Evolutionary conservation across 2,888 invertebrate genomes (phyloP), one percentile per base, ranked within the genome.

Genomic region (Vandiemenella viatica): DNA sequence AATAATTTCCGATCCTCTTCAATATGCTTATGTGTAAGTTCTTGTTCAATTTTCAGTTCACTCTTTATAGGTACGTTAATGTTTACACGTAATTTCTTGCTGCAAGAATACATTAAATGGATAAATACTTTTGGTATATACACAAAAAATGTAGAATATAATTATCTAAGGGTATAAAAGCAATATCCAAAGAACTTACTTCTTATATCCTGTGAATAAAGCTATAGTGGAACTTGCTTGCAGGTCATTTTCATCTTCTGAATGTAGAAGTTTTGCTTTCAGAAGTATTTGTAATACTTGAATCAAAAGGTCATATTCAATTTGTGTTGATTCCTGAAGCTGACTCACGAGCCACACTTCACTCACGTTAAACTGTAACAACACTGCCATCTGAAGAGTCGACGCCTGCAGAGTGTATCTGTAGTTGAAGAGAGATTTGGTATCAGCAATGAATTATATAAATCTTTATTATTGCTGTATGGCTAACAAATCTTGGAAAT

Each of bases 331-430:
- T 55, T 89, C 88, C 45, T 81, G 80, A 44, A 97, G 68, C 66
- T 96, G 92, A 48, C 84, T 80, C 37, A 96, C 79, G 13, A 83
- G 86, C 79, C 89, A 93, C 46, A 79, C 75, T 8, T 83, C 84
- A 62, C 84, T 80, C 53, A 83, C 83, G 67, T 99, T 99, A 70
- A 87, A 99, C 69, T 95, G 92, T 50, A 98, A 71, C 42, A 99
- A 72, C 46, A 99, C 88, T n/a, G 96, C 92, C 92, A 99, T 98
- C 73, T 99, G 98, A 71, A 95, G 92, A 40, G 97, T 97, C 59
- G 96, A 95, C 43, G 95, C 92, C 77, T 92, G 83, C 46, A 87
- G 71, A 3, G 83, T 84, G 64, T 86, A 86, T 62, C 81, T 82
- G 64, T 4, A 60, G 63, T 55, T 47, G 51, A 46, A 41, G 26